A percentile compares a stretch with the other conserved stretches of the same genome.
Evolutionary conservation across 1,140 invertebrate species (phyloP).

Genomic region (Phocides pigmalion): DNA sequence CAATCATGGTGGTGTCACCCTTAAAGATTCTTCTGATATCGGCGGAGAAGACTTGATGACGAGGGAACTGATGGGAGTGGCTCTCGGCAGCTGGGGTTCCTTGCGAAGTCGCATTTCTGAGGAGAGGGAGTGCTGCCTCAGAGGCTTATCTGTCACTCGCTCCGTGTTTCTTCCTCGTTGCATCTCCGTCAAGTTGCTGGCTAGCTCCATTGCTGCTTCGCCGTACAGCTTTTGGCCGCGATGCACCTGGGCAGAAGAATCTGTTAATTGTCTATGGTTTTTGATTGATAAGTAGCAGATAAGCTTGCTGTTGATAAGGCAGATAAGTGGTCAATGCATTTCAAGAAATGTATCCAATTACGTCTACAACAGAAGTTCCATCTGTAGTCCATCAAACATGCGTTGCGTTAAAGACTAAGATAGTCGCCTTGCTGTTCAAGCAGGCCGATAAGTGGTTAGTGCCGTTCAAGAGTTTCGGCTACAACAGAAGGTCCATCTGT

Average conservation of each 20-base stretch:
- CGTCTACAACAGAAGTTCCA: too few relatives aligned
- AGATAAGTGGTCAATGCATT: too few relatives aligned
- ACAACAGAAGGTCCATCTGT: too few relatives aligned
- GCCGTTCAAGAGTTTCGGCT: too few relatives aligned
- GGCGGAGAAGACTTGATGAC: slow-evolving; percentile 53
- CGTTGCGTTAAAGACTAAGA: too few relatives aligned
- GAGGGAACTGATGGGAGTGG: slow-evolving; percentile 46
- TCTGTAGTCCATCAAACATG: too few relatives aligned
- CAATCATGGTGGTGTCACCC: slow-evolving; percentile 13
- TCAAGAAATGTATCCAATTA: too few relatives aligned
- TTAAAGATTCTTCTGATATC: slow-evolving; percentile 42
- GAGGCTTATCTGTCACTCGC: slow-evolving; percentile 58
- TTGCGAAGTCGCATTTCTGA: slow-evolving; percentile 55
- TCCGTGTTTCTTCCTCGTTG: slow-evolving; percentile 52
- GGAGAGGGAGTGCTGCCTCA: slow-evolving; percentile 38
- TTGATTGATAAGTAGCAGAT: too few relatives aligned
- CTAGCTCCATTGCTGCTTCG: slow-evolving; percentile 65
- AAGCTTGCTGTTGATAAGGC: too few relatives aligned
- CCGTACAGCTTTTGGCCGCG: slow-evolving; percentile 65
- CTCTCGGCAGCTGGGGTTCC: slow-evolving; percentile 56
- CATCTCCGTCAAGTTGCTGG: slow-evolving; percentile 61
- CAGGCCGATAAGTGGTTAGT: too few relatives aligned
- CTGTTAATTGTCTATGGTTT: not conserved
- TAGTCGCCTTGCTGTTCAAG: too few relatives aligned
- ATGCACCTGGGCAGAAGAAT: slow-evolving; percentile 49